Percentiles rank a stretch among this genome's conserved stretches.
Conservation (phyloP, 2,113 vertebrate genomes). For the Sinocyclocheilus anophthalmus region DNA sequence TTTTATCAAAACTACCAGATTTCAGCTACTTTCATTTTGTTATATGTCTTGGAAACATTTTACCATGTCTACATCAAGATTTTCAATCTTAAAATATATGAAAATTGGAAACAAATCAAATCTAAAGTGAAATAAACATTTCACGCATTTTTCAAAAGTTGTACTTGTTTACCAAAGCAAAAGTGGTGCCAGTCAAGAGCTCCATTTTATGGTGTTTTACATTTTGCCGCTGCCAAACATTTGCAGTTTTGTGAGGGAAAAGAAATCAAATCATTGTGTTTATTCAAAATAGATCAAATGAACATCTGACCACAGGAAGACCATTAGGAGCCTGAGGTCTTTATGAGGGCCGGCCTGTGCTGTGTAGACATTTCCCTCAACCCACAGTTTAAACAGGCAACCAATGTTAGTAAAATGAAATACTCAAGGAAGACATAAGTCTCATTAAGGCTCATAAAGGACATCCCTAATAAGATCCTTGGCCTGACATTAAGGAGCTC, state of each 20-base stretch:
- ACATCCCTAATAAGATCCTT: conserved; percentile 79
- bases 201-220: neutral
- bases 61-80: neutral
- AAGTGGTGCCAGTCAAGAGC: neutral
- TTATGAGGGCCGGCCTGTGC: conserved; percentile 42
- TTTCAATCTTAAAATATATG: neutral
- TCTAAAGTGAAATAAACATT: neutral
- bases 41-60: neutral
- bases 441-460: conserved; percentile 80
- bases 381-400: conserved; percentile 72
- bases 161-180: neutral
- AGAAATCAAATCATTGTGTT: neutral
- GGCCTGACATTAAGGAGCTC: conserved; percentile 75
- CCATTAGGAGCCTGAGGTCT: neutral
- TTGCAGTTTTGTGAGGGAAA: neutral
- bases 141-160: neutral
- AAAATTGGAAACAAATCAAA: neutral
- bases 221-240: neutral
- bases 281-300: neutral
- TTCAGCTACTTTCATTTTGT: conserved; percentile 3
- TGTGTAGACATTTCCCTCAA: conserved; percentile 21
- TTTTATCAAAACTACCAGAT: conserved; percentile 20
- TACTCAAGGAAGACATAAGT: conserved; percentile 80
- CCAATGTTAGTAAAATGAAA: conserved; percentile 75
- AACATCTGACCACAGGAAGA: neutral